A percentile compares a stretch with the other conserved stretches of the same genome.
These are phyloP conservation scores for Melinaea marsaeus DNA, from an alignment of 2,888 invertebrate species.

Conservation along the genomic window DNA sequence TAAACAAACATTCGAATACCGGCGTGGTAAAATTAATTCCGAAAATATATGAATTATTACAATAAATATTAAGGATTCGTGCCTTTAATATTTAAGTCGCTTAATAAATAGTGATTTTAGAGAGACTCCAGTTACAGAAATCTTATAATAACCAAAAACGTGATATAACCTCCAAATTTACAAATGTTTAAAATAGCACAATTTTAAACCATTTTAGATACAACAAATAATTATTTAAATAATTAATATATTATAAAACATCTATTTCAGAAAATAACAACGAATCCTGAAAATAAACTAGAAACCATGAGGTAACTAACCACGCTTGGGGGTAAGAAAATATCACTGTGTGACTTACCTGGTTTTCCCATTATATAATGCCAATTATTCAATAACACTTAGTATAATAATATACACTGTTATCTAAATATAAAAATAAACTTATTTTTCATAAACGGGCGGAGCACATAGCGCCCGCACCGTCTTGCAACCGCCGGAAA, in stretches of 20 bases:
- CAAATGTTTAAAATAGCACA: no score
- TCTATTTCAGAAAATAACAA: constrained; percentile 10
- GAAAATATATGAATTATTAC: no score
- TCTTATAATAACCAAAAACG: not conserved
- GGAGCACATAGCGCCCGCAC: constrained; percentile 53
- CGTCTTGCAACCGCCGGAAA: constrained; percentile 59
- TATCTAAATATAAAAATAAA: constrained; percentile 60
- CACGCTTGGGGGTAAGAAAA: constrained; percentile 26
- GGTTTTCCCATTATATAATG: constrained; percentile 60
- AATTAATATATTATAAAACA: not conserved
- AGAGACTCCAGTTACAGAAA: no score
- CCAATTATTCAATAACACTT: constrained; percentile 11
- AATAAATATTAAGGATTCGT: no score
- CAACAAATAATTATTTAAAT: not conserved
- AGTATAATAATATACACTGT: constrained; percentile 29
- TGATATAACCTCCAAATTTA: constrained; percentile 1
- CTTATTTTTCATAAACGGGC: constrained; percentile 47
- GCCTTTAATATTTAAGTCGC: no score
- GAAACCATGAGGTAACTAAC: constrained; percentile 42
- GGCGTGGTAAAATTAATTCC: no score
- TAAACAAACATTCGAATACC: not conserved
- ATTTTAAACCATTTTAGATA: no score
- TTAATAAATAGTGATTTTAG: no score
- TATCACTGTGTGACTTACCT: constrained; percentile 48
- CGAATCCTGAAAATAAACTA: constrained; percentile 7